phyloP scores from a whole-genome alignment of 2,113 vertebrate genomes.

The Rhinopomastus cyanomelas region DNA sequence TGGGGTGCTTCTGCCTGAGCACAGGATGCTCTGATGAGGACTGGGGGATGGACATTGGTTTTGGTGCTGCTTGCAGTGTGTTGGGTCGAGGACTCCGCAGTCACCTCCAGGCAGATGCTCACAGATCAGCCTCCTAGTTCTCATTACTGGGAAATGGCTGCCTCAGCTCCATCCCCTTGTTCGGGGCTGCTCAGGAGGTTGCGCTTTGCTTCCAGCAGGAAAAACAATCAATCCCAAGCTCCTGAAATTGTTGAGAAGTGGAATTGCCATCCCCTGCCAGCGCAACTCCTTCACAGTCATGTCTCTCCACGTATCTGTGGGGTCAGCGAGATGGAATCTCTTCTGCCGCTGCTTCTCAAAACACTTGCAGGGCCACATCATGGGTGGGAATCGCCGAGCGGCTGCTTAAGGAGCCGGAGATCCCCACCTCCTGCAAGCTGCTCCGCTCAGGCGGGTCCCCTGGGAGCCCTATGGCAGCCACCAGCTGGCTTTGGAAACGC shows the following conservation, averaged over 20 bases:
- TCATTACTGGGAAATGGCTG: not conserved
- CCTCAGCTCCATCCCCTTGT: not conserved
- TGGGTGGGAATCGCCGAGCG: not conserved
- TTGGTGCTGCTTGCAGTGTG: not conserved
- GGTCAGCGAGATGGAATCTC: not conserved
- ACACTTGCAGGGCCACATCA: not conserved
- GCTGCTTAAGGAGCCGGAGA: not conserved
- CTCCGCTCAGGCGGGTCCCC: not conserved
- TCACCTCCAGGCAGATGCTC: not conserved
- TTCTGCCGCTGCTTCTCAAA: not conserved
- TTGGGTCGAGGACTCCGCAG: not conserved
- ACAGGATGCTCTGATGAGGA: not conserved
- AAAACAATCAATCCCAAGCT: conserved; percentile 7
- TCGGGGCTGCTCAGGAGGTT: not conserved
- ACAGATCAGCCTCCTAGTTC: not conserved
- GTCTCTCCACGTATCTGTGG: not conserved
- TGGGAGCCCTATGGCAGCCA: not conserved
- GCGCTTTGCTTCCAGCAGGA: not conserved
- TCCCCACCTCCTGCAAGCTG: not conserved
- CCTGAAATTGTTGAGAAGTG: not conserved
- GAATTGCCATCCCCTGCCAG: not conserved
- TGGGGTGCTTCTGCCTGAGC: too few species aligned
- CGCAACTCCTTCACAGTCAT: not conserved
- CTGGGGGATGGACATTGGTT: not conserved
- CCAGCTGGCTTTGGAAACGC: not conserved